A percentile compares a stretch with the other conserved stretches of the same genome.
Conservation (phyloP, 2,797 vertebrate species). For the Eulemur coronatus region DNA sequence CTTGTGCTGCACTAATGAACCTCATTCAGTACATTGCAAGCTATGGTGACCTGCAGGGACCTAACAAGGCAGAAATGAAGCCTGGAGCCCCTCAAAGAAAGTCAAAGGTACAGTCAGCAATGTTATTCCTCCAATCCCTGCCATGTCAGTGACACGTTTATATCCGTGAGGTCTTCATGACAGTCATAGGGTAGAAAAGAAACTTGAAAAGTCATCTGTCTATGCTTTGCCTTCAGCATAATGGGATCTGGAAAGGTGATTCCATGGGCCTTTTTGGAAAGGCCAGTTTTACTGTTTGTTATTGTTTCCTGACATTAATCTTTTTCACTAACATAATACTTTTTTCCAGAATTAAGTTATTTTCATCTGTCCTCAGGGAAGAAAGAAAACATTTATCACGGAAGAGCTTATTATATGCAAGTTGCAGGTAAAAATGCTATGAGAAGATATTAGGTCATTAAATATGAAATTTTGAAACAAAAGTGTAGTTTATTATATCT, state of each 20-base stretch:
- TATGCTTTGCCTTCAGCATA: not conserved
- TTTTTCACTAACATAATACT: not conserved
- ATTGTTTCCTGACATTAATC: not conserved
- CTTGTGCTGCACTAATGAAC: slow-evolving; percentile 98
- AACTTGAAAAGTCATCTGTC: not conserved
- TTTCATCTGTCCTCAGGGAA: not conserved
- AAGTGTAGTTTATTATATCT: too few relatives aligned
- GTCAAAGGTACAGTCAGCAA: slow-evolving; percentile 87
- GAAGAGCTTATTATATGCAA: not conserved
- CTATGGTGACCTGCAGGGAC: slow-evolving; percentile 94
- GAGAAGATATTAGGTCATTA: not conserved
- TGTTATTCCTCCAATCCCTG: not conserved
- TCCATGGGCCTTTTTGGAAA: not conserved
- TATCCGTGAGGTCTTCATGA: fast-evolving
- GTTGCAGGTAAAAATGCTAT: not conserved
- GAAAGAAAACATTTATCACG: not conserved
- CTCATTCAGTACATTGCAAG: slow-evolving; percentile 98
- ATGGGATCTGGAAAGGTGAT: not conserved
- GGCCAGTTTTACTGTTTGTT: not conserved
- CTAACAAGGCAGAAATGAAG: slow-evolving; percentile 86
- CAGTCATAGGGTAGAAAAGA: not conserved
- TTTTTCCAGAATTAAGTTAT: not conserved
- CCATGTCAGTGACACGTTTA: fast-evolving
- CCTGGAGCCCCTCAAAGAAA: slow-evolving; percentile 86
- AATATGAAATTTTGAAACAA: too few relatives aligned